Conservation (phyloP, 2,888 invertebrate species). For the Abrostola triplasia region DNA sequence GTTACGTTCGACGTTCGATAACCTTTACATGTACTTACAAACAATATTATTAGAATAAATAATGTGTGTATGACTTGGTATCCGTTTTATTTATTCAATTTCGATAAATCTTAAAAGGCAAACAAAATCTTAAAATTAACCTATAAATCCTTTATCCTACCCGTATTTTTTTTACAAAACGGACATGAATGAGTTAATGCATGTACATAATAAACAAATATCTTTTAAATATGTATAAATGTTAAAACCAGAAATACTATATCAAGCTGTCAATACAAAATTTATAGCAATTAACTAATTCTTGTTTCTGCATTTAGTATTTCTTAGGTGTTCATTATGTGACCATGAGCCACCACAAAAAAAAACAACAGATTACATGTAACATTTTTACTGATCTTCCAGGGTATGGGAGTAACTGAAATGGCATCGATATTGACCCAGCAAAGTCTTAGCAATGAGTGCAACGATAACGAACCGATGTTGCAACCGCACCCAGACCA, state of each 20-base stretch:
- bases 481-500: slow-evolving; percentile 91
- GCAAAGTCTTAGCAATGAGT: slow-evolving; percentile 89
- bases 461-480: slow-evolving; percentile 88
- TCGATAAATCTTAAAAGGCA: not conserved
- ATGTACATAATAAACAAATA: too few relatives aligned
- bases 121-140: too few relatives aligned
- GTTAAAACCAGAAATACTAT: too few relatives aligned
- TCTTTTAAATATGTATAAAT: too few relatives aligned
- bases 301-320: too few relatives aligned
- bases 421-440: slow-evolving; percentile 90
- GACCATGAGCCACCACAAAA: not conserved
- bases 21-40: not conserved
- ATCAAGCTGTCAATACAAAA: too few relatives aligned
- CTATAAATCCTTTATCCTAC: too few relatives aligned
- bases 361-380: slow-evolving; percentile 13
- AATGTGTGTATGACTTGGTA: not conserved
- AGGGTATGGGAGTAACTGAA: slow-evolving; percentile 89
- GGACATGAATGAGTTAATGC: too few relatives aligned
- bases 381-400: slow-evolving; percentile 68
- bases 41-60: not conserved
- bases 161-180: too few relatives aligned
- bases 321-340: too few relatives aligned
- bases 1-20: slow-evolving; percentile 8
- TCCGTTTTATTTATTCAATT: slow-evolving; percentile 2
- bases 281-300: too few relatives aligned